A percentile compares a stretch with the other conserved stretches of the same genome.
Evolutionary conservation across 2,888 invertebrate genomes (phyloP).

Genomic region (Sericinus montela): DNA sequence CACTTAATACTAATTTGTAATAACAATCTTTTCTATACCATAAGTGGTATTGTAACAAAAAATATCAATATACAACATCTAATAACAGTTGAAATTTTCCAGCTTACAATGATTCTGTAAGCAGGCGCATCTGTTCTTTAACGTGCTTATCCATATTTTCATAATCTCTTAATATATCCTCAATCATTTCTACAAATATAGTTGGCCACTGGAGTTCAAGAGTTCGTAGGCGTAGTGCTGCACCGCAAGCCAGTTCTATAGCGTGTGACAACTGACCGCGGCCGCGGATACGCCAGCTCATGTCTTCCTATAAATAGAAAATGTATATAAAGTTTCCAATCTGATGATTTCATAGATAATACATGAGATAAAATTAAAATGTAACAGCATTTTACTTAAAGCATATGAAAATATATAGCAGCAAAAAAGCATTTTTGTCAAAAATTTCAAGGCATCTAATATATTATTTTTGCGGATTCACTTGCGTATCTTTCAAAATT

Average conservation of each 20-base stretch:
- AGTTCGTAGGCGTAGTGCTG: conserved; percentile 86
- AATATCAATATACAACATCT: conserved; percentile 16
- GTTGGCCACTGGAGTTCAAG: conserved; percentile 88
- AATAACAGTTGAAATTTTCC: conserved; percentile 9
- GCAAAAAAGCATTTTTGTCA: too few relatives aligned
- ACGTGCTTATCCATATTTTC: conserved; percentile 90
- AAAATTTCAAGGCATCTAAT: too few relatives aligned
- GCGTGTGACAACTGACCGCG: conserved; percentile 84
- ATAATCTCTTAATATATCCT: conserved; percentile 88
- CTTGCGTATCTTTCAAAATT: too few relatives aligned
- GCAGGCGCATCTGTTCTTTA: conserved; percentile 81
- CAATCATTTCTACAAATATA: conserved; percentile 87
- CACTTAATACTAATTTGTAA: not conserved
- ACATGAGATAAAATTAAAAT: too few relatives aligned
- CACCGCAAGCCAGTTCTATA: conserved; percentile 86
- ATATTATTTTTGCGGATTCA: too few relatives aligned
- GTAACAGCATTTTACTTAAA: too few relatives aligned
- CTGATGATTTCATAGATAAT: too few relatives aligned
- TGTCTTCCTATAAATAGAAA: conserved; percentile 80
- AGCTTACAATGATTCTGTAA: conserved; percentile 57
- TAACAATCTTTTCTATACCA: conserved; percentile 13
- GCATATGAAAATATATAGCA: too few relatives aligned
- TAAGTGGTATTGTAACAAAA: conserved; percentile 17
- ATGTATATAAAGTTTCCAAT: too few relatives aligned
- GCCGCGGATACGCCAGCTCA: conserved; percentile 86